Evolutionary conservation across 2,113 vertebrate genomes (phyloP).

Genomic region (Charina bottae): DNA sequence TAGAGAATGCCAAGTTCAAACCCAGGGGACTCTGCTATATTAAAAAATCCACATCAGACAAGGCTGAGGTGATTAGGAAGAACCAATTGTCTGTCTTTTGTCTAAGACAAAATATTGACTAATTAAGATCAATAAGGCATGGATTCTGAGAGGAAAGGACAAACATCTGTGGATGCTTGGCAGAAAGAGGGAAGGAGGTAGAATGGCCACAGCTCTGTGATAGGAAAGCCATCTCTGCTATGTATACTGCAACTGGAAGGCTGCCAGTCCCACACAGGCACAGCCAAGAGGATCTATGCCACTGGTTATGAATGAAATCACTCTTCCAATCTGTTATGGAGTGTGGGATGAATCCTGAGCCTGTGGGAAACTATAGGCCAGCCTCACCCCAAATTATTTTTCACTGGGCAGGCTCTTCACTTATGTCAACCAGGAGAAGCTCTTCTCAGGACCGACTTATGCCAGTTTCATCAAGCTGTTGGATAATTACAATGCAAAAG

Average conservation of each 20-base stretch:
- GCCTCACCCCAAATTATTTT: background rate
- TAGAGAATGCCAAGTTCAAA: background rate
- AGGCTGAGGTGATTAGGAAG: background rate
- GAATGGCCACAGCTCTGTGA: background rate
- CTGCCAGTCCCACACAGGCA: background rate
- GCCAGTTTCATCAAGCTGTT: constrained; percentile 83
- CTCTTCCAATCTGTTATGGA: background rate
- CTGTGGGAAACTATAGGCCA: background rate
- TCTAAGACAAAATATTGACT: background rate
- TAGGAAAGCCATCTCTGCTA: background rate
- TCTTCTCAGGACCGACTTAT: constrained; percentile 88
- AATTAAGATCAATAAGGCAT: background rate
- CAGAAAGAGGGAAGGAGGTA: background rate
- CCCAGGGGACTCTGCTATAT: background rate
- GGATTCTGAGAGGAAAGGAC: background rate
- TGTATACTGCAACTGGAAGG: background rate
- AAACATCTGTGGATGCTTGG: background rate
- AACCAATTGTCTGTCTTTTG: background rate
- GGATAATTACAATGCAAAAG: constrained; percentile 87
- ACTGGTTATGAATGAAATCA: background rate
- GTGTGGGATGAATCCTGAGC: background rate
- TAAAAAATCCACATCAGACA: background rate
- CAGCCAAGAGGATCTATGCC: background rate
- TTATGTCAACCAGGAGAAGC: constrained; percentile 77
- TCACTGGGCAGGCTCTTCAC: constrained; percentile 79